A percentile compares a stretch with the other conserved stretches of the same genome.
Evolutionary conservation across 2,888 invertebrate genomes (phyloP).

Genomic region (Liposcelis brunnea): DNA sequence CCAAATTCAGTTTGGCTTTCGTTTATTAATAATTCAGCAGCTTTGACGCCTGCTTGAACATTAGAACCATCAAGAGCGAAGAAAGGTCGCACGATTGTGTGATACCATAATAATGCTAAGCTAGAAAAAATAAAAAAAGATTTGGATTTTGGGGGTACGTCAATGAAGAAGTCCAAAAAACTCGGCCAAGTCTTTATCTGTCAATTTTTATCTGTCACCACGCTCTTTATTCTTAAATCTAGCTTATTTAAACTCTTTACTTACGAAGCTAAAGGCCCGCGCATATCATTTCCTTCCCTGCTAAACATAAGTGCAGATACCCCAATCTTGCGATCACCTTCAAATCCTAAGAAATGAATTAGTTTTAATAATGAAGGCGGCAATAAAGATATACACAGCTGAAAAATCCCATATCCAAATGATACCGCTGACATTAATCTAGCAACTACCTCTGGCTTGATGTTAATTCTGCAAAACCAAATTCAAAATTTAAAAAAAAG

Average conservation of each 20-base stretch:
- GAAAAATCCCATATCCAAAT: constrained; percentile 52
- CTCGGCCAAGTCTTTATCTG: too few species aligned
- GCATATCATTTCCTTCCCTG: constrained; percentile 42
- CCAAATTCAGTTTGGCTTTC: constrained; percentile 37
- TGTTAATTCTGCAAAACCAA: constrained; percentile 16
- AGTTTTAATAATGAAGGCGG: constrained; percentile 42
- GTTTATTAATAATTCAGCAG: constrained; percentile 32
- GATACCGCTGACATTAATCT: constrained; percentile 48
- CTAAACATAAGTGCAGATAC: constrained; percentile 40
- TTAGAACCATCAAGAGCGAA: constrained; percentile 44
- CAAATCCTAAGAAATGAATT: constrained; percentile 46
- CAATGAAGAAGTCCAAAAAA: neutral
- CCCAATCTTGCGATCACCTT: constrained; percentile 40
- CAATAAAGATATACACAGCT: constrained; percentile 45
- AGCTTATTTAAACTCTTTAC: too few species aligned
- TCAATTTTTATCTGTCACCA: too few species aligned
- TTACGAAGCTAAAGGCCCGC: constrained; percentile 47
- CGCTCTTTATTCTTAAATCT: too few species aligned
- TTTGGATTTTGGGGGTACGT: constrained; percentile 8
- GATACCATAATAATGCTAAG: constrained; percentile 45
- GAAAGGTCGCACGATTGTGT: constrained; percentile 48
- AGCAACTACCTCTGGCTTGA: constrained; percentile 34
- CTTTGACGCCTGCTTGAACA: constrained; percentile 37
- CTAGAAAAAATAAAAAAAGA: constrained; percentile 23
- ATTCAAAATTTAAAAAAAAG: neutral